Conservation (phyloP, 1,140 invertebrate species). For the Coelopa frigida region DNA sequence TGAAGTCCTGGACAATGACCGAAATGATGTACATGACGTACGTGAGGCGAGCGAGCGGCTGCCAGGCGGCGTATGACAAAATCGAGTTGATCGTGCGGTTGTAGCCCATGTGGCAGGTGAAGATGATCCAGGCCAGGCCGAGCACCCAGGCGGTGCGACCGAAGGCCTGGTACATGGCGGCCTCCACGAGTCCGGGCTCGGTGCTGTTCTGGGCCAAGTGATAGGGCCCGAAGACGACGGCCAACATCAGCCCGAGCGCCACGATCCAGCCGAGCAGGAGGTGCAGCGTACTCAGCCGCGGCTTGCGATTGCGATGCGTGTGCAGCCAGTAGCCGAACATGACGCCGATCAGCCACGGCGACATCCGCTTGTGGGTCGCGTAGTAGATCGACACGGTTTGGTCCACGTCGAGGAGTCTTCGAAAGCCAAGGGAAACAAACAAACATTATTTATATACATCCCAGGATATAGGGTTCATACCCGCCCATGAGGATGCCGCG, state of each 20-base stretch:
- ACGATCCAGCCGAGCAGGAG: slow-evolving; percentile 18
- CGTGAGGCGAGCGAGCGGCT: slow-evolving; percentile 46
- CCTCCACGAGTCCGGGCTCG: slow-evolving; percentile 32
- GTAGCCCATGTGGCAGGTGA: slow-evolving; percentile 57
- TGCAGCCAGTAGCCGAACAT: slow-evolving; percentile 26
- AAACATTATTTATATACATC: slow-evolving; percentile 20
- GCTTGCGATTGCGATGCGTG: slow-evolving; percentile 19
- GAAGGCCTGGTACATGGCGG: slow-evolving; percentile 56
- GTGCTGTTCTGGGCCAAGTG: slow-evolving; percentile 23
- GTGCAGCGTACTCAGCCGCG: slow-evolving; percentile 6
- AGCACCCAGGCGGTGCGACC: slow-evolving; percentile 55
- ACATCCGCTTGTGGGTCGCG: slow-evolving; percentile 23
- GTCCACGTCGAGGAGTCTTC: slow-evolving; percentile 16
- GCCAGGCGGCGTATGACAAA: slow-evolving; percentile 47
- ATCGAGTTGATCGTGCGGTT: slow-evolving; percentile 52
- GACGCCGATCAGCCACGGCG: slow-evolving; percentile 28
- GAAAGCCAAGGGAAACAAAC: slow-evolving; percentile 17
- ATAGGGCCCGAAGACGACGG: slow-evolving; percentile 26
- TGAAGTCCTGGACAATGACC: slow-evolving; percentile 28
- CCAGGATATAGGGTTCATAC: background rate
- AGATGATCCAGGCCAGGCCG: slow-evolving; percentile 59
- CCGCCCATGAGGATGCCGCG: slow-evolving; percentile 31
- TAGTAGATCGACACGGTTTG: slow-evolving; percentile 20
- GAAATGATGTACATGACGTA: slow-evolving; percentile 50
- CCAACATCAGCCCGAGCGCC: slow-evolving; percentile 25